Conservation (phyloP, 2,113 vertebrate genomes). For the Pelodiscus sinensis region DNA sequence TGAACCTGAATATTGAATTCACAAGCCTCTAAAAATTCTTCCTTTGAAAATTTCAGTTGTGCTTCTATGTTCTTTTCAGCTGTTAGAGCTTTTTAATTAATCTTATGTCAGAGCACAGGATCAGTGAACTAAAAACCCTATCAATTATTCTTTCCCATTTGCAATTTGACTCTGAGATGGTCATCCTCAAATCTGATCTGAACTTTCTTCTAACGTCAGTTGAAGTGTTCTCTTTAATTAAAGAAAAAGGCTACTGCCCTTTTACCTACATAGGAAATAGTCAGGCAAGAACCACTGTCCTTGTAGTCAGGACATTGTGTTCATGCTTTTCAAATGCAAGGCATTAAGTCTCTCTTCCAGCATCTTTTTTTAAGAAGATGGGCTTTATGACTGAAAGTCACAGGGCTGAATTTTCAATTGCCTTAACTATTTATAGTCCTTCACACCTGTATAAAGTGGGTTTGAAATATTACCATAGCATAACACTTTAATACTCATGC, state of each 20-base stretch:
- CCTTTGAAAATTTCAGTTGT: constrained; percentile 36
- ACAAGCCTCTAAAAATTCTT: constrained; percentile 43
- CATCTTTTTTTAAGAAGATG: constrained; percentile 1
- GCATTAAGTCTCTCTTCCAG: neutral
- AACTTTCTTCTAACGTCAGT: constrained; percentile 48
- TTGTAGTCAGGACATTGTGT: neutral
- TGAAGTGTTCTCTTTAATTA: constrained; percentile 18
- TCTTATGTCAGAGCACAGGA: constrained; percentile 1
- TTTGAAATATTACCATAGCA: neutral
- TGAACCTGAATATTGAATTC: neutral
- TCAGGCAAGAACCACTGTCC: neutral
- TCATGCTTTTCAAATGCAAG: constrained; percentile 21
- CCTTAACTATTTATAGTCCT: neutral
- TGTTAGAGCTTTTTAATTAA: constrained; percentile 32
- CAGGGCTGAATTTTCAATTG: neutral
- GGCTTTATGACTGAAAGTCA: neutral
- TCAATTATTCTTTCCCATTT: constrained; percentile 52
- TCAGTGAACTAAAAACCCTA: constrained; percentile 44
- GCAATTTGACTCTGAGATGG: constrained; percentile 48
- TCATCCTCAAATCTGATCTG: constrained; percentile 50
- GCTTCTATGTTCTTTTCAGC: constrained; percentile 46
- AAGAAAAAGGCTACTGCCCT: neutral
- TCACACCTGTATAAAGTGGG: neutral
- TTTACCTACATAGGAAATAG: constrained; percentile 16
- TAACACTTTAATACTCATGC: neutral